Evolutionary conservation across 2,888 invertebrate genomes (phyloP).

Genomic region (Saturnia japonica): DNA sequence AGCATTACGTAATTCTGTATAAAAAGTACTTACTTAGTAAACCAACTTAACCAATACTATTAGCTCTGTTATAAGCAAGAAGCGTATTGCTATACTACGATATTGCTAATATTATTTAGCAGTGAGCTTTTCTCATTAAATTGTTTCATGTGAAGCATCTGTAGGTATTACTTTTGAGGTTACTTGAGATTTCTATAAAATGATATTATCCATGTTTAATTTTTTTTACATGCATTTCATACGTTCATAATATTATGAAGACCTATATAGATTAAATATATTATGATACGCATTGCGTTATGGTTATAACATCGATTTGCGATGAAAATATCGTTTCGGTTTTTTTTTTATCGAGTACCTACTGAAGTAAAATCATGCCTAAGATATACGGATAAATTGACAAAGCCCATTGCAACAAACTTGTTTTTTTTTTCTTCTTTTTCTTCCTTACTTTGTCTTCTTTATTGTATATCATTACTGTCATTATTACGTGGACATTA

Average conservation of each 20-base stretch:
- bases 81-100: slow-evolving; percentile 31
- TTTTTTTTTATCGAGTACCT: not conserved
- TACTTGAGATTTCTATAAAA: not conserved
- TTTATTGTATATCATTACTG: no score
- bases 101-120: slow-evolving; percentile 13
- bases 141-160: not conserved
- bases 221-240: not conserved
- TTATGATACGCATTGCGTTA: not conserved
- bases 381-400: not conserved
- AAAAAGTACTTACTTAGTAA: slow-evolving; percentile 28
- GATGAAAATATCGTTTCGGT: not conserved
- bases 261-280: not conserved
- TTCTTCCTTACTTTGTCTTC: no score
- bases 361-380: not conserved
- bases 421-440: no score
- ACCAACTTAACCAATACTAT: slow-evolving; percentile 23
- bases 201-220: not conserved
- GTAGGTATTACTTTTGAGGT: not conserved
- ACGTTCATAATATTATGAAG: not conserved
- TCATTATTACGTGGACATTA: no score
- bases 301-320: not conserved
- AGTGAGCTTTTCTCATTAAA: not conserved
- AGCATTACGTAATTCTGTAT: slow-evolving; percentile 46
- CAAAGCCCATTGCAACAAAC: no score
- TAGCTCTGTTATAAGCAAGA: slow-evolving; percentile 42